Evolutionary conservation across 1,140 invertebrate species (phyloP).

Genomic region (Sinonovacula constricta): DNA sequence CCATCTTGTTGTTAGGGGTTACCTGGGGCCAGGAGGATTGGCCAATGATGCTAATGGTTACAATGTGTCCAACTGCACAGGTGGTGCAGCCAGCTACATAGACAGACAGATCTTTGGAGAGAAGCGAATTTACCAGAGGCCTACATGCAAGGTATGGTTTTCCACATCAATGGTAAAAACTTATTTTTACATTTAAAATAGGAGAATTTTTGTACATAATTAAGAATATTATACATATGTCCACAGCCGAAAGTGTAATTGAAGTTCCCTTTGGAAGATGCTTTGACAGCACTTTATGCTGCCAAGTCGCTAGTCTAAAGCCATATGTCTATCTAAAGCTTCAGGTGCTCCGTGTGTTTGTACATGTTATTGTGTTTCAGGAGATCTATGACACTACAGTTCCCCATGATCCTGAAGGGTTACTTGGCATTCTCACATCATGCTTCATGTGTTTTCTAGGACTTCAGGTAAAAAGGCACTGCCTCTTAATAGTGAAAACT

Average conservation of each 20-base stretch:
- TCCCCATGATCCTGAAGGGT: conserved; percentile 93
- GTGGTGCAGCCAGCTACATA: conserved; percentile 90
- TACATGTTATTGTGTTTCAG: conserved; percentile 59
- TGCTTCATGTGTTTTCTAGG: conserved; percentile 85
- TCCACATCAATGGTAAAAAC: background rate
- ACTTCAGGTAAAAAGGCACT: conserved; percentile 84
- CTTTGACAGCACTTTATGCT: no score
- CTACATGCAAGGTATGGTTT: conserved; percentile 81
- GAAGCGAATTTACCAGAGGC: conserved; percentile 87
- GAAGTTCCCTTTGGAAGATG: no score
- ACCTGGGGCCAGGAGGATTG: conserved; percentile 90
- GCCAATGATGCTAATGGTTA: conserved; percentile 81
- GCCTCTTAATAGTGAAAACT: no score
- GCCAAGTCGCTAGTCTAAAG: no score
- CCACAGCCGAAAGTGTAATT: no score
- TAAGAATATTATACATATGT: no score
- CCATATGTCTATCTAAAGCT: no score
- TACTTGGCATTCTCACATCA: conserved; percentile 82
- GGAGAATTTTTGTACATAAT: no score
- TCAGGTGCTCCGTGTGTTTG: no score
- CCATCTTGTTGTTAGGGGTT: no score
- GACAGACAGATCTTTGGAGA: conserved; percentile 86
- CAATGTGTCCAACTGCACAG: conserved; percentile 85
- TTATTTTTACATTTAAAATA: no score
- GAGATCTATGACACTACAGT: conserved; percentile 84